Conservation (phyloP, 1,140 invertebrate species). For the Caerostris darwini region DNA sequence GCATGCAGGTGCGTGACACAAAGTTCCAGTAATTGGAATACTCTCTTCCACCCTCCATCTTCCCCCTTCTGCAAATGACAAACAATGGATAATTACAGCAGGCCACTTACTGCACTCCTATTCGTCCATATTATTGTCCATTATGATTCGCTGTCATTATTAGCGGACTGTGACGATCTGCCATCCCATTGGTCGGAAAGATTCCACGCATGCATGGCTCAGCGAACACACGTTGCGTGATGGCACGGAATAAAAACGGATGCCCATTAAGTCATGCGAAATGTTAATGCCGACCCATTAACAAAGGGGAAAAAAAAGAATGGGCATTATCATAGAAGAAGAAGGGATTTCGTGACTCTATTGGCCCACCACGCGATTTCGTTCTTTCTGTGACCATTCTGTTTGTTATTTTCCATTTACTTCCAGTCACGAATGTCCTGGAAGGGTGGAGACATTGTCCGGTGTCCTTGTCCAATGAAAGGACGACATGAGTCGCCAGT, state of each 20-base stretch:
- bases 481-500: neutral
- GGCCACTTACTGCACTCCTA: neutral
- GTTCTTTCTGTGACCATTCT: neutral
- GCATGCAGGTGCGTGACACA: constrained; percentile 27
- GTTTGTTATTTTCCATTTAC: neutral
- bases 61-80: neutral
- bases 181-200: neutral
- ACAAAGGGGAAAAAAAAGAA: constrained; percentile 42
- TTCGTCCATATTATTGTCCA: constrained; percentile 44
- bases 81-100: constrained; percentile 43
- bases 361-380: constrained; percentile 36
- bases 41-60: neutral
- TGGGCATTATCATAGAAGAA: constrained; percentile 31
- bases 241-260: constrained; percentile 44
- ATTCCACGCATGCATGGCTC: constrained; percentile 1
- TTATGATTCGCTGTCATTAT: constrained; percentile 52
- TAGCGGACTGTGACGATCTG: constrained; percentile 38
- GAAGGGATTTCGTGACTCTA: constrained; percentile 21
- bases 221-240: neutral
- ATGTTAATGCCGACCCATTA: constrained; percentile 62
- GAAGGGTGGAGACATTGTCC: constrained; percentile 24
- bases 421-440: constrained; percentile 10
- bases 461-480: constrained; percentile 36
- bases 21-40: constrained; percentile 49
- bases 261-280: constrained; percentile 48